Conservation (phyloP, 2,113 vertebrate species). For the Spea bombifrons region DNA sequence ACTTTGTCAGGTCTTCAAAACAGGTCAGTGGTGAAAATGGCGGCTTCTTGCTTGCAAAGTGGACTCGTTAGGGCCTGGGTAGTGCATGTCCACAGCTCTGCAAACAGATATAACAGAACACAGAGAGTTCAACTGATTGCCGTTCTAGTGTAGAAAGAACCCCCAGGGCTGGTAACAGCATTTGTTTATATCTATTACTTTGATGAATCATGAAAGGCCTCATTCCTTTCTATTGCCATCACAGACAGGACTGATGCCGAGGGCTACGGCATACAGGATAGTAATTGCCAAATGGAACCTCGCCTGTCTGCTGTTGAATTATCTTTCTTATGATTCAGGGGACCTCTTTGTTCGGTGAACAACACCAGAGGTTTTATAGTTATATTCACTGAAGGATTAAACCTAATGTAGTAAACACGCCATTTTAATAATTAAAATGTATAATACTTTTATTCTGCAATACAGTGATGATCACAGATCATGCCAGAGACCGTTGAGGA, state of each 20-base stretch:
- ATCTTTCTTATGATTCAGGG: slow-evolving; percentile 1
- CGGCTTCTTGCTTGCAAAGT: neutral
- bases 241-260: slow-evolving; percentile 47
- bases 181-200: slow-evolving; percentile 43
- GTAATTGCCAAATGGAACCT: slow-evolving; percentile 36
- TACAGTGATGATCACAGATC: too few relatives aligned
- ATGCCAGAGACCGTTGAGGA: too few relatives aligned
- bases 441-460: too few relatives aligned
- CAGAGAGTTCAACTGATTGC: slow-evolving; percentile 52
- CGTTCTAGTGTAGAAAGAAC: slow-evolving; percentile 50
- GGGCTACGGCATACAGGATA: slow-evolving; percentile 44
- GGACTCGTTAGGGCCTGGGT: slow-evolving; percentile 25
- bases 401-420: neutral
- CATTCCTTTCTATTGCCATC: slow-evolving; percentile 51
- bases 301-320: slow-evolving; percentile 23
- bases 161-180: slow-evolving; percentile 44
- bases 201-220: slow-evolving; percentile 52
- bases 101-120: slow-evolving; percentile 34
- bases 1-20: neutral
- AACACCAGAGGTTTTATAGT: slow-evolving; percentile 6
- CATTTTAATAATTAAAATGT: too few relatives aligned
- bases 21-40: slow-evolving; percentile 13
- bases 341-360: slow-evolving; percentile 12
- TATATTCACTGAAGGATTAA: neutral
- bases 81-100: slow-evolving; percentile 26